Evolutionary conservation across 2,888 invertebrate genomes (phyloP), one percentile per base, ranked within the genome.

Genomic region (Epirrita christyi): DNA sequence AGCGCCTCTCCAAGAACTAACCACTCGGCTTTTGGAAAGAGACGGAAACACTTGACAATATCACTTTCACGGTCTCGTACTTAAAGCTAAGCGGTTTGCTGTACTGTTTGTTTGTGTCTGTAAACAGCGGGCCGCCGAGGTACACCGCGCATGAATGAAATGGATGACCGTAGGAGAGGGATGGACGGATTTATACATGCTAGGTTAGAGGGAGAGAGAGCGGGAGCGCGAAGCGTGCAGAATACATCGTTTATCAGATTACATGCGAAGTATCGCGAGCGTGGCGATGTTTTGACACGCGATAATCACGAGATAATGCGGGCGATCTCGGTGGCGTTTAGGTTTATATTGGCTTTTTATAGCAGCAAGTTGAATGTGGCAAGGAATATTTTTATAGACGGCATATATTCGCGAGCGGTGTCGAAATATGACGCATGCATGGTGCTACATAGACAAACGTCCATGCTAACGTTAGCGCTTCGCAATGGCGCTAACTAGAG

Each of bases 161-260:
- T 85, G 88, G 91, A 90, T 84, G 88, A 88, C 86, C 80, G 81
- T 75, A 66, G 55, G 78, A 86, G 65, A 58, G 83, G 75, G 90
- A 88, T 54, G 61, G 80, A 51, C 55, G 51, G 67, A 68, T 78
- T 60, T 63, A 60, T 50, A 51, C 57, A 51, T 47, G 44, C 43
- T 59, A 59, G 34, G 86, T 57, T 66, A 49, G 80, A 90, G 66
- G 62, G 75, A 67, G 86, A 88, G 68, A 61, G 71, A 63, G 72
- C 56, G 71, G 68, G 70, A 86, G 88, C 84, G 84, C 84, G 88
- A 90, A 85, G 86, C 86, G 85, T 86, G 83, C 87, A 86, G 88
- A 84, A 92, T 93, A 92, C 93, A 93, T 93, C 93, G 91, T 91
- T 93, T 92, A 92, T 92, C 92, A 90, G 92, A 92, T 92, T 92